These are phyloP conservation scores for Lindbergichthys nudifrons DNA, from an alignment of 2,797 vertebrate genomes.

Conservation along the genomic window DNA sequence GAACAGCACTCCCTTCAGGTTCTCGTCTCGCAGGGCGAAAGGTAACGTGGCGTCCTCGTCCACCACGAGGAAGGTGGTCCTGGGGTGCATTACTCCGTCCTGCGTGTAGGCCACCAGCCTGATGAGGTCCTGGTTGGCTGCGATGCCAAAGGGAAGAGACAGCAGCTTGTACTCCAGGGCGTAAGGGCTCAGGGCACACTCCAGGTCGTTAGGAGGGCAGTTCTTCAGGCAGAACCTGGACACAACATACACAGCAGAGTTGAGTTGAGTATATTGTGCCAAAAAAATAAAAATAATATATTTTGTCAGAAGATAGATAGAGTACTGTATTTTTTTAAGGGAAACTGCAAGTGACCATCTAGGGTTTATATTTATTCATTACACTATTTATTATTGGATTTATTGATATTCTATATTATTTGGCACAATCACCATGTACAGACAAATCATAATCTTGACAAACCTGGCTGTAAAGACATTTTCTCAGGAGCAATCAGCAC, in stretches of 20 bases:
- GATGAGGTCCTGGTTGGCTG: slow-evolving; percentile 96
- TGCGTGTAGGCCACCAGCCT: slow-evolving; percentile 96
- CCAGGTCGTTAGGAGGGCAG: slow-evolving; percentile 93
- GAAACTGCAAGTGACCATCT: background rate
- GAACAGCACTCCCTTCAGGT: slow-evolving; percentile 95
- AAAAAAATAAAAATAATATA: background rate
- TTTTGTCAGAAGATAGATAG: background rate
- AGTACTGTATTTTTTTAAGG: background rate
- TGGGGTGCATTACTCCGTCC: slow-evolving; percentile 93
- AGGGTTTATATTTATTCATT: background rate
- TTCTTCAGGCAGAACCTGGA: slow-evolving; percentile 95
- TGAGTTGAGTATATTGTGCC: background rate
- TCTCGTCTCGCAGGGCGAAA: slow-evolving; percentile 94
- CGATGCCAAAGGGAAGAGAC: slow-evolving; percentile 95
- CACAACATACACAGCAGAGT: background rate
- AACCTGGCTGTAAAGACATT: no score
- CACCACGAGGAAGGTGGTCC: slow-evolving; percentile 91
- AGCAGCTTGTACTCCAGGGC: slow-evolving; percentile 97
- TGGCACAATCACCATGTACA: no score
- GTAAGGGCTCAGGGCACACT: slow-evolving; percentile 93
- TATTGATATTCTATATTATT: no score
- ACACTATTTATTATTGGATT: no score
- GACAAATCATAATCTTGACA: no score
- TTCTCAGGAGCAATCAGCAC: background rate
- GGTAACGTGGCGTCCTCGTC: slow-evolving; percentile 88